Evolutionary conservation across 2,113 vertebrate genomes (phyloP).

Genomic region (Perca fluviatilis): DNA sequence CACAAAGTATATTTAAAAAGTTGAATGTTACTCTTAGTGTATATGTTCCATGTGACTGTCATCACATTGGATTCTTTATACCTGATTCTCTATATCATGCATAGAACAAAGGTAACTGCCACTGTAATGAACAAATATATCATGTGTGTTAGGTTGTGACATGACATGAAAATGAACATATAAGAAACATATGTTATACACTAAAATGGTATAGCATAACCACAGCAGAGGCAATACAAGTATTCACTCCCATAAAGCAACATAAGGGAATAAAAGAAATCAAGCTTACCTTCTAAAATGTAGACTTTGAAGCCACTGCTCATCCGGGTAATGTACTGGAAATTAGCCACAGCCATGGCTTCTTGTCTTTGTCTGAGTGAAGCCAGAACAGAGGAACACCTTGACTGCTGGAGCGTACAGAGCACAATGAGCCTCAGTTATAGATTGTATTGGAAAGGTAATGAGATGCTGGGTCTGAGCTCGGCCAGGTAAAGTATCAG

Average conservation of each 20-base stretch:
- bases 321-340: conserved; percentile 88
- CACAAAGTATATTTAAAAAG: not conserved
- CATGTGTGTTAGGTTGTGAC: not conserved
- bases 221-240: not conserved
- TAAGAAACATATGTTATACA: not conserved
- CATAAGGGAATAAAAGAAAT: not conserved
- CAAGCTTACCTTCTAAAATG: conserved; percentile 84
- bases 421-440: conserved; percentile 65
- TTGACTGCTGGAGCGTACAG: conserved; percentile 50
- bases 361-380: conserved; percentile 48
- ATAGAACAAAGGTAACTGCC: not conserved
- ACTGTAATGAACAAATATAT: not conserved
- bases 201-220: not conserved
- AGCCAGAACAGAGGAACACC: conserved; percentile 37
- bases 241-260: not conserved
- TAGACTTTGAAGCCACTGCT: conserved; percentile 89
- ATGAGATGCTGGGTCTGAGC: conserved; percentile 72
- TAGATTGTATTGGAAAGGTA: conserved; percentile 67
- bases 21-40: not conserved
- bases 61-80: conserved; percentile 1
- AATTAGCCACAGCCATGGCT: conserved; percentile 86
- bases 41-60: not conserved
- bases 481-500: conserved; percentile 76
- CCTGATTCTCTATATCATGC: not conserved
- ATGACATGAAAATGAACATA: not conserved